A percentile compares a stretch with the other conserved stretches of the same genome.
phyloP scores from a whole-genome alignment of 2,888 invertebrate genomes.

The Bombylius major region DNA sequence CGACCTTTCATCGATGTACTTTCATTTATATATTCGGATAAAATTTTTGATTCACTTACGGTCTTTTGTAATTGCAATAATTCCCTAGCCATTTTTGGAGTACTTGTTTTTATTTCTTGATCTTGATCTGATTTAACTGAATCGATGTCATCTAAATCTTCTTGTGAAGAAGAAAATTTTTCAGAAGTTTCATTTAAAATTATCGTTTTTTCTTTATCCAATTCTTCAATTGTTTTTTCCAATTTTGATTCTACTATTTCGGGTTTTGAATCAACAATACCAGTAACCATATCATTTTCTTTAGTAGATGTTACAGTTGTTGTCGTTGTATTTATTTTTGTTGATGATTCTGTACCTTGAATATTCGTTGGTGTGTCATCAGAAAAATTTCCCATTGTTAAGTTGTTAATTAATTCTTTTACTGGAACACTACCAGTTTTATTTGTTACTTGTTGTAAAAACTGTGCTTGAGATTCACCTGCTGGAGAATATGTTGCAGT shows the following conservation, averaged over 20 bases:
- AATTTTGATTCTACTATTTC: not conserved
- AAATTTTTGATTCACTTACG: conserved; percentile 54
- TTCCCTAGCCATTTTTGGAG: conserved; percentile 41
- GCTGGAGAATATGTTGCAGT: conserved; percentile 6
- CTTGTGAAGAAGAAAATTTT: not conserved
- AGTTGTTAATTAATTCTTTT: not conserved
- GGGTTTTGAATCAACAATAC: not conserved
- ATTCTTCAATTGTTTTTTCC: not conserved
- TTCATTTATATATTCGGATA: conserved; percentile 45
- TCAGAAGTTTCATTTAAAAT: not conserved
- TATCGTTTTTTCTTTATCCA: not conserved
- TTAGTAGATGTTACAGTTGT: not conserved
- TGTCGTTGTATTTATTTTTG: not conserved
- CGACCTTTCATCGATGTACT: conserved; percentile 39
- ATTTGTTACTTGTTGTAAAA: not conserved
- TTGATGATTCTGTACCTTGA: not conserved
- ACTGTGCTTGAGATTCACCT: not conserved
- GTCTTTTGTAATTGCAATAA: conserved; percentile 50
- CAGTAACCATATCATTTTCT: not conserved
- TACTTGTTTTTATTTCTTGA: conserved; percentile 13
- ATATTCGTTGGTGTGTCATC: too few relatives aligned
- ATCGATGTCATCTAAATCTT: conserved; percentile 5
- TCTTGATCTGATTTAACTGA: conserved; percentile 3
- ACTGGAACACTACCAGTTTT: not conserved
- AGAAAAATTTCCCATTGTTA: not conserved